These are phyloP conservation scores for Varanus salvator DNA, from an alignment of 2,113 vertebrate genomes.

Conservation along the genomic window DNA sequence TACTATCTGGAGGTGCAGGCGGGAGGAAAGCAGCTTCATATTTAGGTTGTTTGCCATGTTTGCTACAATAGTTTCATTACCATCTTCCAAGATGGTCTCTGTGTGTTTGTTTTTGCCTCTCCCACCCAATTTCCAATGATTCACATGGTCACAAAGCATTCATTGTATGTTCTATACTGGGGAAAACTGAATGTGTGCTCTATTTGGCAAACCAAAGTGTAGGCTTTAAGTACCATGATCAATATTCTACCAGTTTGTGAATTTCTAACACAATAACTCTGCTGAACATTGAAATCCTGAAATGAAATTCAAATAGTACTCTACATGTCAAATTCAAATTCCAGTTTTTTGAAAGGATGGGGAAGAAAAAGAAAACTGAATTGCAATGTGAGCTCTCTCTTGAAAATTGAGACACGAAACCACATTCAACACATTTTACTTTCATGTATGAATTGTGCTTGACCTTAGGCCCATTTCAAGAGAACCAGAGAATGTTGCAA, in stretches of 20 bases:
- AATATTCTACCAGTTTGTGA: background rate
- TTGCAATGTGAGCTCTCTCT: background rate
- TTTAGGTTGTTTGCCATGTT: background rate
- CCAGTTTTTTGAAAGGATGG: background rate
- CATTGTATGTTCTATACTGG: background rate
- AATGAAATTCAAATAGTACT: background rate
- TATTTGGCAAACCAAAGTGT: background rate
- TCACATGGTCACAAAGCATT: background rate
- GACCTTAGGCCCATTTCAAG: background rate
- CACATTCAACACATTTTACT: background rate
- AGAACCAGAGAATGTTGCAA: background rate
- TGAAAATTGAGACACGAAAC: background rate
- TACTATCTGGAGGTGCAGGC: background rate
- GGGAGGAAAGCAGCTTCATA: background rate
- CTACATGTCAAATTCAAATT: background rate
- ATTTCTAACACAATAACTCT: background rate
- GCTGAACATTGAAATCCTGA: background rate
- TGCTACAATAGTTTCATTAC: background rate
- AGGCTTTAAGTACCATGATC: too few relatives aligned
- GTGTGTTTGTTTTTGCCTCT: background rate
- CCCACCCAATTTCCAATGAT: background rate
- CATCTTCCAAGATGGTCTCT: background rate
- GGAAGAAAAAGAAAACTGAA: background rate
- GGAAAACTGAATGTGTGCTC: background rate
- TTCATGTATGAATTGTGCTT: background rate